Base-by-base conservation (phyloP, 2,888 invertebrate genomes). In the Helicoverpa assulta region DNA sequence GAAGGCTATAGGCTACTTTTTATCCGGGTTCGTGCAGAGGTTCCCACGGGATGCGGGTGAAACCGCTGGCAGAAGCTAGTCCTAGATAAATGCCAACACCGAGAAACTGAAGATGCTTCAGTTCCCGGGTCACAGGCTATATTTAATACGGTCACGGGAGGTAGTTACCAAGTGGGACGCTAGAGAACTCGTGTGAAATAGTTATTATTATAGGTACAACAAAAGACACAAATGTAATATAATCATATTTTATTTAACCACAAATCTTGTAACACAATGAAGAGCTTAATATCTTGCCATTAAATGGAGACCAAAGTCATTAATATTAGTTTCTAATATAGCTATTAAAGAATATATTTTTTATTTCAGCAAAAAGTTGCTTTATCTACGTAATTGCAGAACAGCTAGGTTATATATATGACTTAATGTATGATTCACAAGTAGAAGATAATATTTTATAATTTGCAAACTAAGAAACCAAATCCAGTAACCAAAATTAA, bases 221-320 rank as follows among this genome's bases (percentile, higher is more conserved):
- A 33, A 33, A 33, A 10, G 33, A 33, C 10, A 1, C 10, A 10
- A 33, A 33, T 33, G 33, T 33, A 33, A 10, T 33, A 33, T 33
- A 40, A 40, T 40, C 40, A 14, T 40, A 40, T 57, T 77, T 77
- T 60, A 82, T 83, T 82, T 79, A 66, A 82, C 82, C 77, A 84
- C 73, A 74, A 79, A 72, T 63, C 55, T 63, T 81, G 76, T 74
- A n/a, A 63, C 73, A 79, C 70, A 73, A 70, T 62, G n/a, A 74
- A 21, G 59, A 65, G 58, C 65, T 71, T 72, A 70, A 70, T 51
- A 72, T 69, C 40, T 61, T 74, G 58, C 80, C 77, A 68, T 82
- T 73, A 79, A n/a, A 82, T 79, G 74, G 81, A 67, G 55, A 70
- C 64, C 63, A 76, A 80, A 73, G 65, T 60, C 70, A 52, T 65